Evolutionary conservation across 2,888 invertebrate genomes (phyloP).

Genomic region (Agriopis leucophaearia): DNA sequence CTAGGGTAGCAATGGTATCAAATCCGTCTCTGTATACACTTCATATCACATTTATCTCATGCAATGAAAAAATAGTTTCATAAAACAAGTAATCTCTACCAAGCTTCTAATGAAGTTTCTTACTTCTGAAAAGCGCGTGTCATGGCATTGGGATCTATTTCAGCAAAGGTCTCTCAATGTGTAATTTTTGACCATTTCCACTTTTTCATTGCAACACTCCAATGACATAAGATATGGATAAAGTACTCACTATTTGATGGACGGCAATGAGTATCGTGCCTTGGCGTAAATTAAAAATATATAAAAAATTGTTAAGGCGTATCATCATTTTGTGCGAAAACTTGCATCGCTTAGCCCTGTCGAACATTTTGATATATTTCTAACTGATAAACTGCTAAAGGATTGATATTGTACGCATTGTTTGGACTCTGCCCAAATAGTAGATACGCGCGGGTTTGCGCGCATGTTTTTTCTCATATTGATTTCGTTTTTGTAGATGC

Average conservation of each 20-base stretch:
- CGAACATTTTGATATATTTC: constrained; percentile 64
- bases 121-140: too few relatives aligned
- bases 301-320: constrained; percentile 81
- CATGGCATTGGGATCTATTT: too few relatives aligned
- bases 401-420: constrained; percentile 66
- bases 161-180: too few relatives aligned
- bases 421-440: constrained; percentile 59
- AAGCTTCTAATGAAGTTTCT: too few relatives aligned
- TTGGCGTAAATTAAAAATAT: constrained; percentile 83
- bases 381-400: constrained; percentile 52
- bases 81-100: not conserved
- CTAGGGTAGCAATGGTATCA: too few relatives aligned
- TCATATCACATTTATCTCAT: not conserved
- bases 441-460: constrained; percentile 46
- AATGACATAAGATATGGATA: not conserved
- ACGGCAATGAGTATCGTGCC: constrained; percentile 84
- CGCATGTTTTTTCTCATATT: constrained; percentile 74
- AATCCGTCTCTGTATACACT: too few relatives aligned
- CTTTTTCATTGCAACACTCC: not conserved
- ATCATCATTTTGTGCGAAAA: constrained; percentile 77
- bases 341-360: constrained; percentile 77
- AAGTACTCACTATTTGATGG: constrained; percentile 83
- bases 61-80: not conserved
- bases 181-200: not conserved
- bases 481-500: constrained; percentile 64